Conservation (phyloP, 1,140 invertebrate genomes). For the Ceratosolen solmsi region DNA sequence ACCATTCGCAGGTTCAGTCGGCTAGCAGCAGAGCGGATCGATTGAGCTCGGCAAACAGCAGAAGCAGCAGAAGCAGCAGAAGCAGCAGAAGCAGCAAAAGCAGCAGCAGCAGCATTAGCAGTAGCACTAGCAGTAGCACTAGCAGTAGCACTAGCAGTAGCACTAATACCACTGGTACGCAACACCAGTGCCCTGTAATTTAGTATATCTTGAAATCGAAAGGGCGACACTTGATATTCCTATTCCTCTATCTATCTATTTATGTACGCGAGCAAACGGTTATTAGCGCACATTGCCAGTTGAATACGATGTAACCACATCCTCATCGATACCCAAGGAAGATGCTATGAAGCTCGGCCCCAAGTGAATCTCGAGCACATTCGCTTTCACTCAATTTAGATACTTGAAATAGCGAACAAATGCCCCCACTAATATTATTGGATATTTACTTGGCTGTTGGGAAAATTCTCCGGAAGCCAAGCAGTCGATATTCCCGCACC, state of each 20-base stretch:
- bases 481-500: background rate
- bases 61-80: background rate
- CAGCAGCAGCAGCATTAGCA: background rate
- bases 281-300: background rate
- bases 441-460: background rate
- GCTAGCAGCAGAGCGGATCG: slow-evolving; percentile 24
- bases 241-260: slow-evolving; percentile 18
- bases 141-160: background rate
- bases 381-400: background rate
- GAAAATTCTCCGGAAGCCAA: background rate
- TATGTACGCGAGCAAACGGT: slow-evolving; percentile 12
- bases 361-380: background rate
- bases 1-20: slow-evolving; percentile 45
- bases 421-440: background rate
- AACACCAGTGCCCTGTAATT: slow-evolving; percentile 4
- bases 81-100: background rate
- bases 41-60: slow-evolving; percentile 34
- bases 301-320: background rate
- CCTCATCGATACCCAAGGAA: background rate
- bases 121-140: background rate
- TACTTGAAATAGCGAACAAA: background rate
- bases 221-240: background rate
- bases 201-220: slow-evolving; percentile 17
- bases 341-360: background rate
- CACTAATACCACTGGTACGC: background rate